Conservation (phyloP, 35 echinoderm and acorn worm species). For the Anneissia japonica region DNA sequence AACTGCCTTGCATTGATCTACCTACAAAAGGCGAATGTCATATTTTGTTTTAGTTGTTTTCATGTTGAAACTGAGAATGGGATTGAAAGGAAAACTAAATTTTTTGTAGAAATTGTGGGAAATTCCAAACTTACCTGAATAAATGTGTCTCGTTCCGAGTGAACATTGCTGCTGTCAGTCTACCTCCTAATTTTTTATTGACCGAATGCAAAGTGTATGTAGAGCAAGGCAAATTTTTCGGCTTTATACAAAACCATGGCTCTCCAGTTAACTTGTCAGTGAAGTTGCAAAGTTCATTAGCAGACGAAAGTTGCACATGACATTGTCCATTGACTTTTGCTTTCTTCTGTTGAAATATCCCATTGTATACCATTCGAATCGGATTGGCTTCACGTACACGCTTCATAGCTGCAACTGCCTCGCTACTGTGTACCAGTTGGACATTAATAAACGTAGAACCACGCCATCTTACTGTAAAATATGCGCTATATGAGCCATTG, state of each 20-base stretch:
- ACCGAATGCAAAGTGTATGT: neutral
- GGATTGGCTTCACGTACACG: neutral
- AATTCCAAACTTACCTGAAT: neutral
- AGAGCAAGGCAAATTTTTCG: neutral
- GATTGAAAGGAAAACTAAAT: too few relatives aligned
- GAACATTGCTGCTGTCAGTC: neutral
- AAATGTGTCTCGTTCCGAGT: neutral
- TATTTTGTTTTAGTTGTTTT: too few relatives aligned
- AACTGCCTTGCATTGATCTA: too few relatives aligned
- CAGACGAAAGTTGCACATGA: neutral
- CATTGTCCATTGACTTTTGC: neutral
- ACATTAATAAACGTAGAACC: constrained; percentile 7
- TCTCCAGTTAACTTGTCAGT: neutral
- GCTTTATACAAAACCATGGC: neutral
- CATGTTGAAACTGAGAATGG: too few relatives aligned
- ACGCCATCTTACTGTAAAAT: too few relatives aligned
- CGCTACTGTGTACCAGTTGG: constrained; percentile 28
- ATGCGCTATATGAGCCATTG: too few relatives aligned
- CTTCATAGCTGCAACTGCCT: neutral
- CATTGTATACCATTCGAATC: neutral
- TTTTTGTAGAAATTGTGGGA: too few relatives aligned
- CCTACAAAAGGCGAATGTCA: too few relatives aligned
- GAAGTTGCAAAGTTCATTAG: neutral
- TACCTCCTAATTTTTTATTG: neutral
- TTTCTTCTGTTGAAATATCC: neutral